Conservation (phyloP, 2,113 vertebrate genomes). For the Mola mola region DNA sequence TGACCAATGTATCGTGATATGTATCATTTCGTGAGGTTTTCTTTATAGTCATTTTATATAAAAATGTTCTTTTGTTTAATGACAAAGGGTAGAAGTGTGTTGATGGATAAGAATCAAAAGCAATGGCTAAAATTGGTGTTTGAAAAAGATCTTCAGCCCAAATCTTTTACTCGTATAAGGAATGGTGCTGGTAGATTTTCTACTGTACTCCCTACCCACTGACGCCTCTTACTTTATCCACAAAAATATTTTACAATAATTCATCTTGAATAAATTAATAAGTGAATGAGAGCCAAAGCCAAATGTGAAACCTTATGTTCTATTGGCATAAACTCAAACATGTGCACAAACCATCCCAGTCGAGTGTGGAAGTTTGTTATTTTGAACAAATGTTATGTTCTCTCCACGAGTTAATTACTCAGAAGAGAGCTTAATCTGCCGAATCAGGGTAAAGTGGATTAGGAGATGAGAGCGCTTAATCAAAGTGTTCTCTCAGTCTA, state of each 20-base stretch:
- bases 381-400: constrained; percentile 67
- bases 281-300: neutral
- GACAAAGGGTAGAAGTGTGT: neutral
- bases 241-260: too few relatives aligned
- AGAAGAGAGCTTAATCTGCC: constrained; percentile 77
- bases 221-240: too few relatives aligned
- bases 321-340: constrained; percentile 33
- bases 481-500: constrained; percentile 75
- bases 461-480: constrained; percentile 81
- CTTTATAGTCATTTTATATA: too few relatives aligned
- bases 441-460: constrained; percentile 83
- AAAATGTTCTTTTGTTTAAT: neutral
- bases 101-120: neutral
- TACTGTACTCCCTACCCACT: too few relatives aligned
- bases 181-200: too few relatives aligned
- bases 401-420: constrained; percentile 72
- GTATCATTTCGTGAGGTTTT: too few relatives aligned
- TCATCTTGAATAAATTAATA: constrained; percentile 1
- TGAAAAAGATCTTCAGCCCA: too few relatives aligned
- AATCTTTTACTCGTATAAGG: too few relatives aligned
- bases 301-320: constrained; percentile 18
- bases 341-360: constrained; percentile 26
- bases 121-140: too few relatives aligned
- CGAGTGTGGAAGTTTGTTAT: constrained; percentile 54
- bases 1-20: too few relatives aligned